These are phyloP conservation scores for Leptodactylus fuscus DNA, from an alignment of 2,113 vertebrate genomes.

Conservation along the genomic window DNA sequence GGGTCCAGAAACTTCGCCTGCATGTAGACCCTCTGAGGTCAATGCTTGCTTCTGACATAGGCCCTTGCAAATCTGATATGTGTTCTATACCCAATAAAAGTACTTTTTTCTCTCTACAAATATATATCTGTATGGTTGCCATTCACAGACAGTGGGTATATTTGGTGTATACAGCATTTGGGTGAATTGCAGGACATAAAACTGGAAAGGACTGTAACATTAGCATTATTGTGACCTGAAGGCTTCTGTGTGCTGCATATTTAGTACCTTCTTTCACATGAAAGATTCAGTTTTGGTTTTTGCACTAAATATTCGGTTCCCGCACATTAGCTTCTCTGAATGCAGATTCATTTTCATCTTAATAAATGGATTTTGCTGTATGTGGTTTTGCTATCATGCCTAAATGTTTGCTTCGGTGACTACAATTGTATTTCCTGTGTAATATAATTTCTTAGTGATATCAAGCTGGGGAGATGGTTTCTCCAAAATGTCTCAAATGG, in stretches of 20 bases:
- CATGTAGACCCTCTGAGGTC: neutral
- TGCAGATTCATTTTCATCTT: neutral
- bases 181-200: no score
- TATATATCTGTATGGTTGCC: no score
- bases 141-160: no score
- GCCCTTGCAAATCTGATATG: neutral
- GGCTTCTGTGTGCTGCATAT: neutral
- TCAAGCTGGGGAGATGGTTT: neutral
- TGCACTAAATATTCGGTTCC: neutral
- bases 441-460: neutral
- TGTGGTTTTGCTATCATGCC: neutral
- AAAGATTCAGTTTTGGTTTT: neutral
- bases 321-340: neutral
- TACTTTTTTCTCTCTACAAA: no score
- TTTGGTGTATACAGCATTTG: no score
- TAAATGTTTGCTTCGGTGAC: neutral
- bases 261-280: neutral
- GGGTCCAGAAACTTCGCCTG: neutral
- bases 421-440: neutral
- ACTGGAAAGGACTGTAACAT: no score
- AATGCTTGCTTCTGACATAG: neutral
- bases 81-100: neutral
- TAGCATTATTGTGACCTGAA: no score
- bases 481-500: neutral
- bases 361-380: neutral